Evolutionary conservation across 2,113 vertebrate species (phyloP).

Genomic region (Thermophis baileyi): DNA sequence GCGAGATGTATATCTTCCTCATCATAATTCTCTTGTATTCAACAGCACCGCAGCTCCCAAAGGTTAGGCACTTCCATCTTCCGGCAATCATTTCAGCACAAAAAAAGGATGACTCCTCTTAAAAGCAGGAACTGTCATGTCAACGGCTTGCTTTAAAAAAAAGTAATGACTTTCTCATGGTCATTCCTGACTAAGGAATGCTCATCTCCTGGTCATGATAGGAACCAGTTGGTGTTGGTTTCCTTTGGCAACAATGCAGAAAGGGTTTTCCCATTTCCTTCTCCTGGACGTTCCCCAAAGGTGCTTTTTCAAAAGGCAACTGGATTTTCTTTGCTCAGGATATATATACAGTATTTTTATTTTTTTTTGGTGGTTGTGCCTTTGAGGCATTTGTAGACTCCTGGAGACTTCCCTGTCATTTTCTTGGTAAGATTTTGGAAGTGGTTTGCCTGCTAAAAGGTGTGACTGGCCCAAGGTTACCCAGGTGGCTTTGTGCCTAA

Average conservation of each 20-base stretch:
- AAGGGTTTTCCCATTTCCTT: not conserved
- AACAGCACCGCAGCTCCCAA: constrained; percentile 1
- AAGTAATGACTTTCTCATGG: not conserved
- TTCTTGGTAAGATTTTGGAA: too few relatives aligned
- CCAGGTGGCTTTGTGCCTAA: too few relatives aligned
- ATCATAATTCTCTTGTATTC: constrained; percentile 10
- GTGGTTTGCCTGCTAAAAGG: too few relatives aligned
- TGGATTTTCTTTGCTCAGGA: not conserved
- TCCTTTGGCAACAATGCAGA: not conserved
- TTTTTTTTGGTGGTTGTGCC: too few relatives aligned
- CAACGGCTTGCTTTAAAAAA: not conserved
- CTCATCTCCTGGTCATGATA: not conserved
- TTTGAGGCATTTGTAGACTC: too few relatives aligned
- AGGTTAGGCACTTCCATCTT: constrained; percentile 1
- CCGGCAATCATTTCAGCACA: not conserved
- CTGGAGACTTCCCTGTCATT: too few relatives aligned
- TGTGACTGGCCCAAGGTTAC: too few relatives aligned
- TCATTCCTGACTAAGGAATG: not conserved
- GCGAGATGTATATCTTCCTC: constrained; percentile 25
- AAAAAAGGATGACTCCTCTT: not conserved
- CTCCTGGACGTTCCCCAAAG: not conserved
- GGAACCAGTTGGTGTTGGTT: not conserved
- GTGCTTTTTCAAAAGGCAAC: not conserved
- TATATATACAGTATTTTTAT: too few relatives aligned
- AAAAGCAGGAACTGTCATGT: not conserved